Conservation (phyloP, 2,888 invertebrate genomes). For the Patella ulyssiponensis region DNA sequence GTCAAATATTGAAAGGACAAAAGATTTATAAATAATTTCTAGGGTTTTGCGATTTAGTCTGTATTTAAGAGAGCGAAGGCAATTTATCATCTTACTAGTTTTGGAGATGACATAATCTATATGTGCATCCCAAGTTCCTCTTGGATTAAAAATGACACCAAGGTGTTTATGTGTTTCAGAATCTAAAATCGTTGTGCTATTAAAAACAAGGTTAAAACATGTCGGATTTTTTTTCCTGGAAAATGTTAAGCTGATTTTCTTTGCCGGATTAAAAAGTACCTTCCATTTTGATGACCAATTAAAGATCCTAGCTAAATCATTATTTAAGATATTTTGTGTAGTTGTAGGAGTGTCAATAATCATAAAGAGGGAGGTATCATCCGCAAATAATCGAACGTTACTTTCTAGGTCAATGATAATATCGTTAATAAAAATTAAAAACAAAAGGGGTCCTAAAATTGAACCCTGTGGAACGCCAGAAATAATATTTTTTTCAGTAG, state of each 20-base stretch:
- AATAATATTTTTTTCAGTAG: too few relatives aligned
- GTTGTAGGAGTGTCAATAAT: not conserved
- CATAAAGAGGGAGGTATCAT: not conserved
- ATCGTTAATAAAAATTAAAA: too few relatives aligned
- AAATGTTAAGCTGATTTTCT: not conserved
- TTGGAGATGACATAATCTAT: slow-evolving; percentile 6
- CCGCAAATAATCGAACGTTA: not conserved
- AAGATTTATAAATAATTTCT: not conserved
- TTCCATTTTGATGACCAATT: slow-evolving; percentile 3
- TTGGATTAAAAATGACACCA: not conserved
- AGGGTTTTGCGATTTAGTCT: slow-evolving; percentile 1
- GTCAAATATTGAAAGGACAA: slow-evolving; percentile 1
- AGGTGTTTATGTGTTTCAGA: not conserved
- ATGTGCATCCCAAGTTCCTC: not conserved
- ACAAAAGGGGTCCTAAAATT: too few relatives aligned
- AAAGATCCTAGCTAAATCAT: not conserved
- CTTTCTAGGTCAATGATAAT: not conserved
- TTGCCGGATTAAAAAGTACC: too few relatives aligned
- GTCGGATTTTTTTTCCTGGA: too few relatives aligned
- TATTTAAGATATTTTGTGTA: not conserved
- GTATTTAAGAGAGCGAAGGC: slow-evolving; percentile 7
- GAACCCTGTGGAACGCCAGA: too few relatives aligned
- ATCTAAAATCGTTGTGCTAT: too few relatives aligned
- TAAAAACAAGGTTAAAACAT: too few relatives aligned
- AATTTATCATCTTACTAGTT: not conserved